Conservation (phyloP, 2,797 vertebrate genomes). For the Adelosebastes latens region DNA sequence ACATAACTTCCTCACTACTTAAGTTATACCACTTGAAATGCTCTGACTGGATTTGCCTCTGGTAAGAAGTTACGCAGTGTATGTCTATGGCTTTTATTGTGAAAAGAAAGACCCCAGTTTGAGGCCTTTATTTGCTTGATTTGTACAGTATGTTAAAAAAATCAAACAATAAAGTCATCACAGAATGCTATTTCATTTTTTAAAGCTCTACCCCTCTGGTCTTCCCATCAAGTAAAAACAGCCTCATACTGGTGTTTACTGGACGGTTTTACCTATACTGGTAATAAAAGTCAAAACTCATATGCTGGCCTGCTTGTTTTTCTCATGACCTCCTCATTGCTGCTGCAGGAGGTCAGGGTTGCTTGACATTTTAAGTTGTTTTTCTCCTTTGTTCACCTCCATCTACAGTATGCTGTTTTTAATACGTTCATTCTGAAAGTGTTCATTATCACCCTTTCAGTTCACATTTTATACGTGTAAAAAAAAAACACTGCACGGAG, state of each 20-base stretch:
- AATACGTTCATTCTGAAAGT: background rate
- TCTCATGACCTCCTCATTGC: slow-evolving; percentile 20
- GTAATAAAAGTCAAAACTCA: slow-evolving; percentile 6
- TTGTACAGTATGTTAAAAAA: too few species aligned
- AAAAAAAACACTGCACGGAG: background rate
- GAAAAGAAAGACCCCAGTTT: too few species aligned
- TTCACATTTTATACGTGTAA: background rate
- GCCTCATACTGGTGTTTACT: background rate
- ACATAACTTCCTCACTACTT: too few species aligned
- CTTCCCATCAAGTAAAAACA: background rate
- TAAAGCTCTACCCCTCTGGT: background rate
- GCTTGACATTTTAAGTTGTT: too few species aligned
- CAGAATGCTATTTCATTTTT: background rate
- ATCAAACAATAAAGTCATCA: background rate
- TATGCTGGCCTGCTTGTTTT: background rate
- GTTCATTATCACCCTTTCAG: background rate
- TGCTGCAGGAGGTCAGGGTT: too few species aligned
- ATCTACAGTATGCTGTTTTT: background rate
- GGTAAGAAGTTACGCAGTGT: too few species aligned
- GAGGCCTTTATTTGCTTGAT: too few species aligned
- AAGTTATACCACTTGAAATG: too few species aligned
- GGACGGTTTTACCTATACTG: background rate
- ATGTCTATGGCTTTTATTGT: too few species aligned
- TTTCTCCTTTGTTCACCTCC: too few species aligned
- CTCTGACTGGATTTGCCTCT: too few species aligned